Evolutionary conservation across 2,113 vertebrate genomes (phyloP), one percentile per base, ranked within the genome.

Genomic region (Microcebus tavaratra): DNA sequence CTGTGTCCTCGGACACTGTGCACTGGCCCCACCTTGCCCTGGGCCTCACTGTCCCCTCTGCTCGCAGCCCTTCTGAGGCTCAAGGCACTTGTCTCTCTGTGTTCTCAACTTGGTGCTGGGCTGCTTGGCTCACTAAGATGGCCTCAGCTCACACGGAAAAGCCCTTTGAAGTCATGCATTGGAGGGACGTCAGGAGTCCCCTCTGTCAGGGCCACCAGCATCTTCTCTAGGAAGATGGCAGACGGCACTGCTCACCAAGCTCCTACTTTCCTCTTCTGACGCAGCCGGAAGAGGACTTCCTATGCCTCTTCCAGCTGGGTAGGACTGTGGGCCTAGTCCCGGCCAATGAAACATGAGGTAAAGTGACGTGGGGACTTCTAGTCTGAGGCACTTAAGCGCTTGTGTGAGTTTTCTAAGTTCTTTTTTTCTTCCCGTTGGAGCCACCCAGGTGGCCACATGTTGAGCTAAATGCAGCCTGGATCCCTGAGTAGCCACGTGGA

Each of bases 71-170:
- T 48, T 10, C 72, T 65, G 8, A 36, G 12, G 23, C 17, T 7
- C 2, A 0, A 39, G 23, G 23, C 1, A 1, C 50, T 15, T 9
- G 55, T 29, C 27, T 42, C 55, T 45, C 11, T 0, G 18, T 23
- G 21, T 23, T 67, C 29, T 70, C 42, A 6, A 27, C 36, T 67
- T 36, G 8, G 34, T 14, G 18, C 48, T 45, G 86, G 72, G 4
- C 13, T 79, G 67, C n/a, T 45, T 57, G 70, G 59, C 5, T 83
- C 31, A 39, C 65, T 70, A 5, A 7, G 6, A 42, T 2, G 65
- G 25, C 63, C 55, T 25, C 11, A 2, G 72, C 6, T 21, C 34
- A 48, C 3, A 34, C n/a, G 5, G 8, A 29, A 7, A 68, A 61
- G 23, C 45, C n/a, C 27, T 17, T 57, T 29, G 53, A 36, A 36